Evolutionary conservation across 2,888 invertebrate genomes (phyloP).

Genomic region (Abrostola triplasia): DNA sequence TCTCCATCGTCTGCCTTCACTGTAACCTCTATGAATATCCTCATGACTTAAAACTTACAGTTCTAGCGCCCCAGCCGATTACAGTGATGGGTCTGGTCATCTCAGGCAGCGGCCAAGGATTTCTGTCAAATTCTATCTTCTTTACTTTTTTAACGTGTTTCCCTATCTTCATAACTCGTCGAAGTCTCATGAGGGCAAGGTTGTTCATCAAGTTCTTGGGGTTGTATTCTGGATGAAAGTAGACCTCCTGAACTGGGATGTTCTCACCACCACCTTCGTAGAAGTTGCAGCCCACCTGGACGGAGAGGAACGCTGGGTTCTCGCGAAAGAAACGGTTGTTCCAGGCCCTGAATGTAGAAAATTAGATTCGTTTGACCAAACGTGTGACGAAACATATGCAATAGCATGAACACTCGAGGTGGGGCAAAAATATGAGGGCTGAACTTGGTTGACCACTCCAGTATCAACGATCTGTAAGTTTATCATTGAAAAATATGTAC

Average conservation of each 20-base stretch:
- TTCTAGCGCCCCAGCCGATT: slow-evolving; percentile 78
- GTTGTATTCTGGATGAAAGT: slow-evolving; percentile 76
- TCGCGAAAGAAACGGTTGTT: slow-evolving; percentile 81
- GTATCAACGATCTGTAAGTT: too few species aligned
- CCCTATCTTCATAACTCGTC: slow-evolving; percentile 60
- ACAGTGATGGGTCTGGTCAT: slow-evolving; percentile 70
- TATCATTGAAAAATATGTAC: too few species aligned
- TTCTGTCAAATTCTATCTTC: slow-evolving; percentile 72
- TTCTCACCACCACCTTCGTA: slow-evolving; percentile 71
- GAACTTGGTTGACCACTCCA: too few species aligned
- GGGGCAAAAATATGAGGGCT: too few species aligned
- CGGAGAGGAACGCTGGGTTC: slow-evolving; percentile 77
- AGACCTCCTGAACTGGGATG: slow-evolving; percentile 71
- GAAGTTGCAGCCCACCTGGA: slow-evolving; percentile 75
- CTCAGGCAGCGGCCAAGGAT: slow-evolving; percentile 54
- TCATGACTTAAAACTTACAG: slow-evolving; percentile 60
- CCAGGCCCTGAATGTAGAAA: slow-evolving; percentile 67
- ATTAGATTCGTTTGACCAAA: too few species aligned
- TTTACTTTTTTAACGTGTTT: slow-evolving; percentile 57
- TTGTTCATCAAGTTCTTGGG: slow-evolving; percentile 74
- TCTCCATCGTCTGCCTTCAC: too few species aligned
- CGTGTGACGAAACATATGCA: too few species aligned
- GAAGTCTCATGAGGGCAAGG: slow-evolving; percentile 71
- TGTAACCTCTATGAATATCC: too few species aligned
- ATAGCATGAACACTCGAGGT: too few species aligned